These are phyloP conservation scores for Rosalia funebris DNA, from an alignment of 2,888 invertebrate species.

Conservation along the genomic window DNA sequence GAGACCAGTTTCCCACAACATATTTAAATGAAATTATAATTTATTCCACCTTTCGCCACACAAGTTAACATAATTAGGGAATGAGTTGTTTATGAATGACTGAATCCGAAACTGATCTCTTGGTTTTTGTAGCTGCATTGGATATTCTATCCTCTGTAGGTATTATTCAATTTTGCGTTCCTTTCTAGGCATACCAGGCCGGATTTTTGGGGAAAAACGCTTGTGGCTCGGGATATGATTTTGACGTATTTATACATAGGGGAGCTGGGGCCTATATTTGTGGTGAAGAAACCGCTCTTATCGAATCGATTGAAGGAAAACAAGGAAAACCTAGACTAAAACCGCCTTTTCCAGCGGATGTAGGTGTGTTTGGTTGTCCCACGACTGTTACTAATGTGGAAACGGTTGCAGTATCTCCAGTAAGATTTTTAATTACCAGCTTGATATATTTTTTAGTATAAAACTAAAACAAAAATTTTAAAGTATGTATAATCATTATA, in stretches of 20 bases:
- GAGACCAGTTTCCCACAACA: no score
- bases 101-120: no score
- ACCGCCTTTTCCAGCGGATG: slow-evolving; percentile 99
- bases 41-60: no score
- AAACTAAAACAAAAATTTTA: neutral
- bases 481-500: no score
- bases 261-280: slow-evolving; percentile 99
- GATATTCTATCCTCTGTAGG: no score
- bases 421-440: slow-evolving; percentile 66
- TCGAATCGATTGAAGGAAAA: slow-evolving; percentile 98
- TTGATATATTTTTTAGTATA: neutral
- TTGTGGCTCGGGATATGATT: slow-evolving; percentile 95
- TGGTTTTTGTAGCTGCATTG: no score
- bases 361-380: slow-evolving; percentile 98
- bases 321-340: slow-evolving; percentile 98
- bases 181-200: slow-evolving; percentile 87
- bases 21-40: no score
- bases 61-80: no score
- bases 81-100: no score
- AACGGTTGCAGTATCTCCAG: slow-evolving; percentile 96
- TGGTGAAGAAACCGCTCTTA: slow-evolving; percentile 98
- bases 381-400: slow-evolving; percentile 99
- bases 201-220: slow-evolving; percentile 96
- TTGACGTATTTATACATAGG: slow-evolving; percentile 96
- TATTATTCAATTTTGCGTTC: neutral